Evolutionary conservation across 2,888 invertebrate genomes (phyloP).

Genomic region (Conomelus anceps): DNA sequence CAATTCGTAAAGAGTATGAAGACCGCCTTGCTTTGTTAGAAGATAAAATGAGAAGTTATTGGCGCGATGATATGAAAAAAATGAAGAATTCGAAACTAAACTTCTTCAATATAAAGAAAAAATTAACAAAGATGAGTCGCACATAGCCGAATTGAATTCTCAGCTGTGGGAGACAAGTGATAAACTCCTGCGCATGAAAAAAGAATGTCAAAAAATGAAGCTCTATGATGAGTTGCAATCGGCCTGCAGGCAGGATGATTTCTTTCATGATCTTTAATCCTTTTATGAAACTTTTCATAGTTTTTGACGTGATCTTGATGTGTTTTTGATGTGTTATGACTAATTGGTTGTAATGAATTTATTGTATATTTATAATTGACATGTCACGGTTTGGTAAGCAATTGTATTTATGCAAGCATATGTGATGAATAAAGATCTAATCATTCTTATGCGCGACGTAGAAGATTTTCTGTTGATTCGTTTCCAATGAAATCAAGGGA

Average conservation of each 20-base stretch:
- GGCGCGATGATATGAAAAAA: constrained; percentile 58
- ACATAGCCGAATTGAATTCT: constrained; percentile 47
- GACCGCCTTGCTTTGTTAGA: constrained; percentile 72
- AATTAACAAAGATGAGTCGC: constrained; percentile 39
- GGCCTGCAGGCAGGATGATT: background rate
- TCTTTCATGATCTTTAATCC: background rate
- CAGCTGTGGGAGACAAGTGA: constrained; percentile 57
- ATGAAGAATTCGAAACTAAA: constrained; percentile 39
- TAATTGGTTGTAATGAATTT: too few species aligned
- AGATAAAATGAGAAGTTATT: constrained; percentile 60
- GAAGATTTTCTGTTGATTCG: background rate
- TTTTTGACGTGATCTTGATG: too few species aligned
- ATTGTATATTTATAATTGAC: background rate
- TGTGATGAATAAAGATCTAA: background rate
- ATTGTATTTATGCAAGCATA: too few species aligned
- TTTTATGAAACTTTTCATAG: too few species aligned
- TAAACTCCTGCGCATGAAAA: constrained; percentile 51
- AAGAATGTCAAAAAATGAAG: constrained; percentile 49
- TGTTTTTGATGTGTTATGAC: too few species aligned
- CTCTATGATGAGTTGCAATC: background rate
- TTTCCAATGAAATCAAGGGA: background rate
- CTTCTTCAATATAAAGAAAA: constrained; percentile 46
- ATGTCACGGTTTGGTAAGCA: too few species aligned
- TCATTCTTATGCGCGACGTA: background rate
- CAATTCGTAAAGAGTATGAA: constrained; percentile 52